These are phyloP conservation scores for Dynastes tityus DNA, from an alignment of 2,888 invertebrate genomes.

Conservation along the genomic window DNA sequence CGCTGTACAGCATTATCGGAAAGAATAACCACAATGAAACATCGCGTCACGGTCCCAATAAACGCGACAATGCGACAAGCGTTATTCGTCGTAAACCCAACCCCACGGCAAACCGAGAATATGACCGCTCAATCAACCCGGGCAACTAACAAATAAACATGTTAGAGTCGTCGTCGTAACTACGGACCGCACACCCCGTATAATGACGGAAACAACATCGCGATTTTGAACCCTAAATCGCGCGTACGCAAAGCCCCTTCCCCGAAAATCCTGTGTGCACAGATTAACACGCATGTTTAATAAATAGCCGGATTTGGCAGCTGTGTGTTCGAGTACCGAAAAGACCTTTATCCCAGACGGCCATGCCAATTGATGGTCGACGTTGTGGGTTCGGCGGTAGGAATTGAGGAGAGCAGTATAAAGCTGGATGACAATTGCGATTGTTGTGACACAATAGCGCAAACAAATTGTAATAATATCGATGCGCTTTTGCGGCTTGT, in stretches of 20 bases:
- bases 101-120: slow-evolving; percentile 54
- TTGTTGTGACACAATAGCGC: slow-evolving; percentile 70
- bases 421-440: slow-evolving; percentile 60
- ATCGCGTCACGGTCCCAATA: slow-evolving; percentile 40
- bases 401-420: slow-evolving; percentile 28
- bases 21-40: slow-evolving; percentile 33
- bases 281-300: slow-evolving; percentile 73
- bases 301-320: slow-evolving; percentile 71
- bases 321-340: slow-evolving; percentile 67
- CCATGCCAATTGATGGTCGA: slow-evolving; percentile 32
- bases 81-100: slow-evolving; percentile 1
- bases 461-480: slow-evolving; percentile 72
- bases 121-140: slow-evolving; percentile 68
- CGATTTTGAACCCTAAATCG: slow-evolving; percentile 39
- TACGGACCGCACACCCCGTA: slow-evolving; percentile 61
- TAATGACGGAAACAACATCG: slow-evolving; percentile 56
- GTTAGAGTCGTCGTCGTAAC: slow-evolving; percentile 60
- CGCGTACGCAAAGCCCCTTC: slow-evolving; percentile 17
- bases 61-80: slow-evolving; percentile 32
- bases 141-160: slow-evolving; percentile 68
- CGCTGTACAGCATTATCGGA: slow-evolving; percentile 10
- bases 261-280: slow-evolving; percentile 54
- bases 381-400: neutral
- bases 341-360: slow-evolving; percentile 52
- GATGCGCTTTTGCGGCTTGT: slow-evolving; percentile 70